Percentiles rank a stretch among this genome's conserved stretches.
Evolutionary conservation across 2,888 invertebrate genomes (phyloP).

Genomic region (Argyresthia albistria): DNA sequence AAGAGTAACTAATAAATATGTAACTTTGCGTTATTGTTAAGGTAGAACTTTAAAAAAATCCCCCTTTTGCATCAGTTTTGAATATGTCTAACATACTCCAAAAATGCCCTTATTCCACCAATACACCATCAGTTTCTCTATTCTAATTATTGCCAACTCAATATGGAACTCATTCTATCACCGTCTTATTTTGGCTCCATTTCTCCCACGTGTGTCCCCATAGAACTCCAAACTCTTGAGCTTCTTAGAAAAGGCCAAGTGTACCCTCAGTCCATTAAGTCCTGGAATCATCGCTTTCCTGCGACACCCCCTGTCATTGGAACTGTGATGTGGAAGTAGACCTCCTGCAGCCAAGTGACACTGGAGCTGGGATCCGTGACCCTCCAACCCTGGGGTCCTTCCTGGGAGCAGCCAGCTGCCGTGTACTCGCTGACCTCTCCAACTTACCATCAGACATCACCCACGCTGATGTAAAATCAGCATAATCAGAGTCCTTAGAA

Average conservation of each 20-base stretch:
- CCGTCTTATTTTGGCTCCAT: constrained; percentile 3
- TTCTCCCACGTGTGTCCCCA: background rate
- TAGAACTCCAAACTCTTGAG: background rate
- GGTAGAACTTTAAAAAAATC: background rate
- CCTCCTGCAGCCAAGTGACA: constrained; percentile 52
- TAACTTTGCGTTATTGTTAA: background rate
- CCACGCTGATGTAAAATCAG: constrained; percentile 81
- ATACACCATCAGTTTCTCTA: constrained; percentile 10
- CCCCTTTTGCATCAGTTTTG: background rate
- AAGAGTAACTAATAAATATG: background rate
- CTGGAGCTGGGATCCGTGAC: constrained; percentile 61
- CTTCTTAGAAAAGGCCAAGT: background rate
- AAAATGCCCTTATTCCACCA: constrained; percentile 3
- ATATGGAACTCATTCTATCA: constrained; percentile 18
- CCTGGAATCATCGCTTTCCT: background rate
- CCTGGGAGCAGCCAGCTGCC: constrained; percentile 58
- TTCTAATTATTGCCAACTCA: constrained; percentile 16
- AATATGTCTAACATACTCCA: constrained; percentile 2
- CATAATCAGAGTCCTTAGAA: constrained; percentile 73
- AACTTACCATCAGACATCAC: constrained; percentile 80
- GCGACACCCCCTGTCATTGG: constrained; percentile 34
- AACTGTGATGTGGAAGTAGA: constrained; percentile 62
- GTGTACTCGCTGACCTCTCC: constrained; percentile 71
- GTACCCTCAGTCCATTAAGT: background rate
- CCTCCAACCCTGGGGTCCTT: constrained; percentile 55